Percentiles rank a stretch among this genome's conserved stretches.
Evolutionary conservation across 1,140 invertebrate species (phyloP).

Genomic region (Scaptomyza montana): DNA sequence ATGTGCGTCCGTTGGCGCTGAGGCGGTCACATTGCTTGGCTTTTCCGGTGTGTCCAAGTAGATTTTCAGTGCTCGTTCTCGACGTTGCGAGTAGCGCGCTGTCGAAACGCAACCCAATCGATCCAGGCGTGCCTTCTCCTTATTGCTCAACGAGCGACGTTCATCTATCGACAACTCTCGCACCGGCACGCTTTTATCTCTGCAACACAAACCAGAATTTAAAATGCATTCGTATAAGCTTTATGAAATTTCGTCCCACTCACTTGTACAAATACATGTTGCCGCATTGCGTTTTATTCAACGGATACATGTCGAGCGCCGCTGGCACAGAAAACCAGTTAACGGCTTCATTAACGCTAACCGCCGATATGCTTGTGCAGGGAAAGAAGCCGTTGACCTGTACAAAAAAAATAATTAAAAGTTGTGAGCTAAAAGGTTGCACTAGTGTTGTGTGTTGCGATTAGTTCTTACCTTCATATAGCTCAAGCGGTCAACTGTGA

Average conservation of each 20-base stretch:
- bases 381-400: constrained; percentile 79
- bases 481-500: constrained; percentile 87
- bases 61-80: constrained; percentile 90
- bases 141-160: constrained; percentile 86
- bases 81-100: constrained; percentile 85
- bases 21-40: constrained; percentile 64
- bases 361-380: constrained; percentile 78
- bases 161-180: constrained; percentile 87
- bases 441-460: too few relatives aligned
- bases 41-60: constrained; percentile 86
- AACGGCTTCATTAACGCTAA: constrained; percentile 68
- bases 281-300: constrained; percentile 59
- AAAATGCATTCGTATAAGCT: background rate
- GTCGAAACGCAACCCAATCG: constrained; percentile 78
- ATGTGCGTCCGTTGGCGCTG: constrained; percentile 67
- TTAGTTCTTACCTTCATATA: constrained; percentile 85
- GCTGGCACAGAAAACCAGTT: constrained; percentile 65
- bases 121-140: constrained; percentile 85
- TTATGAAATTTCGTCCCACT: constrained; percentile 12
- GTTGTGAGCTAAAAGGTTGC: background rate
- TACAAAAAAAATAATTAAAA: background rate
- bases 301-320: constrained; percentile 69
- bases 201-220: constrained; percentile 63
- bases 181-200: constrained; percentile 86
- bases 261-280: constrained; percentile 82